Evolutionary conservation across 2,113 vertebrate genomes (phyloP).

Genomic region (Etheostoma cragini): DNA sequence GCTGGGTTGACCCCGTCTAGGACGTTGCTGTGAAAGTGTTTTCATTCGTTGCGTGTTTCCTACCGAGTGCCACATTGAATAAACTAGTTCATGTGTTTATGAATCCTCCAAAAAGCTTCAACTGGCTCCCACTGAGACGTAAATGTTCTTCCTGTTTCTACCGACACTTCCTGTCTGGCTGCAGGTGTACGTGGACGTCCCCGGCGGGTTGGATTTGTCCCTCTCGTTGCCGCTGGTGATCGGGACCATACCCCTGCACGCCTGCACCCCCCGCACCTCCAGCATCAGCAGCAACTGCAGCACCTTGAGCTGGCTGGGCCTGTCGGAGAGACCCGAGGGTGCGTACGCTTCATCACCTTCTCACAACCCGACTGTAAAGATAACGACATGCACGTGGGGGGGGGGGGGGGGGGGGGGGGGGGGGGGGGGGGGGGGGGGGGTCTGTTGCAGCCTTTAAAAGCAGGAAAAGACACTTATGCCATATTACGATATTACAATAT

Average conservation of each 20-base stretch:
- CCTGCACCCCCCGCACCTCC: slow-evolving; percentile 92
- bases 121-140: not conserved
- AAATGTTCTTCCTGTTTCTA: not conserved
- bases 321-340: slow-evolving; percentile 95
- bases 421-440: no score
- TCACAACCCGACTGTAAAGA: no score
- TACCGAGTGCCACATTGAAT: no score
- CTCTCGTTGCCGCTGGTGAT: slow-evolving; percentile 96
- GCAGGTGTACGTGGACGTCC: slow-evolving; percentile 97
- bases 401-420: no score
- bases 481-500: no score
- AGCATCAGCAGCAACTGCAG: slow-evolving; percentile 97
- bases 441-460: no score
- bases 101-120: not conserved
- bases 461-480: no score
- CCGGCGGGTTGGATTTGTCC: slow-evolving; percentile 95
- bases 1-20: no score
- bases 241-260: slow-evolving; percentile 97
- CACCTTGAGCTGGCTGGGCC: slow-evolving; percentile 92
- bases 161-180: not conserved
- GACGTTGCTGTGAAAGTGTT: no score
- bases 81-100: not conserved
- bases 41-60: no score
- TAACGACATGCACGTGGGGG: no score
- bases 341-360: slow-evolving; percentile 2